These are phyloP conservation scores for Eurytoma adleriae DNA, from an alignment of 2,888 invertebrate species.

Conservation along the genomic window DNA sequence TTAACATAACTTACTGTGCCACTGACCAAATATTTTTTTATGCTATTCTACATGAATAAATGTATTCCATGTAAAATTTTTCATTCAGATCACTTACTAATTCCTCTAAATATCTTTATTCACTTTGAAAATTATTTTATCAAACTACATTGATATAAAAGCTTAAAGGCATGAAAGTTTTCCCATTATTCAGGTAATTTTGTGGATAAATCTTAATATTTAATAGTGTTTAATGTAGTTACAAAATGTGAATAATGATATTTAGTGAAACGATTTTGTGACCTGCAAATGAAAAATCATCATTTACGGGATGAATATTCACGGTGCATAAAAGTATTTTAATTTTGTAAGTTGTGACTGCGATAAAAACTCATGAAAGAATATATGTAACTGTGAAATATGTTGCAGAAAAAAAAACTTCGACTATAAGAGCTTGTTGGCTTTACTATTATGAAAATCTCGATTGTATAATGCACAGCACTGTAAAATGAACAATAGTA, in stretches of 20 bases:
- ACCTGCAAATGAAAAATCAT: slow-evolving; percentile 41
- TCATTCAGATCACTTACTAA: no score
- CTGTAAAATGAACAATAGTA: slow-evolving; percentile 48
- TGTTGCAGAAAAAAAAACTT: slow-evolving; percentile 33
- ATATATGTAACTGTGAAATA: slow-evolving; percentile 39
- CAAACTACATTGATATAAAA: no score
- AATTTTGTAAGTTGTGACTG: slow-evolving; percentile 53
- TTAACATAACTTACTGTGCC: slow-evolving; percentile 53
- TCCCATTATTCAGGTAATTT: slow-evolving; percentile 43
- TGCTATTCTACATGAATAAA: not conserved
- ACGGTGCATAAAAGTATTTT: slow-evolving; percentile 45
- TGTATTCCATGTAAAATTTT: no score
- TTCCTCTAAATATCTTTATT: no score
- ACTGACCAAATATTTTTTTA: slow-evolving; percentile 48
- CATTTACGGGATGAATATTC: slow-evolving; percentile 44
- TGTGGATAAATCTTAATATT: slow-evolving; percentile 46
- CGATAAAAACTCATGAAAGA: slow-evolving; percentile 22
- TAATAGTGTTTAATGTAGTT: slow-evolving; percentile 40
- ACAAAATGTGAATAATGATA: slow-evolving; percentile 41
- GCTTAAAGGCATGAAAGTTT: not conserved
- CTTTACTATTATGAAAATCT: slow-evolving; percentile 27
- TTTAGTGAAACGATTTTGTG: slow-evolving; percentile 46
- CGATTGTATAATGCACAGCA: slow-evolving; percentile 40
- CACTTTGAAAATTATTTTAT: no score
- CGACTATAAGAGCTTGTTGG: slow-evolving; percentile 19